Percentiles rank a stretch among this genome's conserved stretches.
Conservation (phyloP, 2,113 vertebrate species). For the Blennius ocellaris region DNA sequence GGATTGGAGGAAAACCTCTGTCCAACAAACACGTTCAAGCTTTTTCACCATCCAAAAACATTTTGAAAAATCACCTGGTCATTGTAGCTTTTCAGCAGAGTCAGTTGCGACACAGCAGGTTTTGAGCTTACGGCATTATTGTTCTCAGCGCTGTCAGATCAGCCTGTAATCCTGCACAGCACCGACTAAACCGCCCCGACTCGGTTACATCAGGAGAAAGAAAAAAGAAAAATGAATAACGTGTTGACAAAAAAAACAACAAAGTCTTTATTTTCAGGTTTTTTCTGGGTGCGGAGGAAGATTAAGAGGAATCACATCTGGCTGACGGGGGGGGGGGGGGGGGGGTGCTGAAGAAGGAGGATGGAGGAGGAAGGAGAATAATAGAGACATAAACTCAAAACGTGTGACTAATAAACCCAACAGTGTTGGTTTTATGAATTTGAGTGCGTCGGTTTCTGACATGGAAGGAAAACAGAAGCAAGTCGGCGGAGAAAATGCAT, state of each 20-base stretch:
- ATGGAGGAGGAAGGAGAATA: not conserved
- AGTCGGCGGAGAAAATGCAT: not conserved
- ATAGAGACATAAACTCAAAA: not conserved
- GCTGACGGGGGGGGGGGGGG: not conserved
- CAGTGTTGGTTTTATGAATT: not conserved
- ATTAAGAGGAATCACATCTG: slow-evolving; percentile 56
- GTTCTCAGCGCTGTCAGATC: slow-evolving; percentile 17
- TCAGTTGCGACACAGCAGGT: slow-evolving; percentile 24
- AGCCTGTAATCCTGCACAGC: slow-evolving; percentile 42
- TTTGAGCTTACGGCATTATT: slow-evolving; percentile 23
- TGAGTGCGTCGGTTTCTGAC: not conserved
- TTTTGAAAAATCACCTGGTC: not conserved
- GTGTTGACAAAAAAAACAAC: slow-evolving; percentile 38
- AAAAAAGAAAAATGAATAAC: slow-evolving; percentile 31
- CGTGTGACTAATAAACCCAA: slow-evolving; percentile 7
- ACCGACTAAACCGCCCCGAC: not conserved
- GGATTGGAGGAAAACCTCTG: no score
- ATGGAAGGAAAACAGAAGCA: not conserved
- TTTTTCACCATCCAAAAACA: no score
- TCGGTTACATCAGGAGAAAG: slow-evolving; percentile 31
- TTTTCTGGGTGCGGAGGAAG: slow-evolving; percentile 14
- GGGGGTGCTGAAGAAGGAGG: not conserved
- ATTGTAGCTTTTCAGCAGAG: slow-evolving; percentile 6
- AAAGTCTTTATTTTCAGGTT: slow-evolving; percentile 22
- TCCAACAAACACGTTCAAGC: no score